These are phyloP conservation scores for Chelmon rostratus DNA, from an alignment of 2,797 vertebrate genomes.

Conservation along the genomic window DNA sequence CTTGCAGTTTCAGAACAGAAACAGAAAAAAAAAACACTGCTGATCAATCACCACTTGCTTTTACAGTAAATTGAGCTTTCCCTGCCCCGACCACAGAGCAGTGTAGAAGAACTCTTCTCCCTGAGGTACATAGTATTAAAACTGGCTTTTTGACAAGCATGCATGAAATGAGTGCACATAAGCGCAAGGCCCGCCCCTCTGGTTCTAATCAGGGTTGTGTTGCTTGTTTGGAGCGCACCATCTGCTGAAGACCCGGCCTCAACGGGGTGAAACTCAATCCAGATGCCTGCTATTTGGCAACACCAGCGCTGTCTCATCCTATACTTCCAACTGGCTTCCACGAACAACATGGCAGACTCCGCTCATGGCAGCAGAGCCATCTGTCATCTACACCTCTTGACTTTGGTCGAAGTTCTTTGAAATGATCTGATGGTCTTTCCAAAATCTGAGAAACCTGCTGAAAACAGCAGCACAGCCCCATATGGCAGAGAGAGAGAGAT, in stretches of 20 bases:
- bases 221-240: constrained; percentile 81
- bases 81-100: constrained; percentile 38
- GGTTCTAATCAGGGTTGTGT: constrained; percentile 78
- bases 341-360: constrained; percentile 23
- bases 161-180: constrained; percentile 65
- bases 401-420: constrained; percentile 7
- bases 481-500: neutral
- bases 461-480: neutral
- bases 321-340: constrained; percentile 43
- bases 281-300: constrained; percentile 83
- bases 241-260: constrained; percentile 76
- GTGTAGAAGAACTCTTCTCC: constrained; percentile 37
- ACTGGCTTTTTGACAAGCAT: constrained; percentile 71
- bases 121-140: constrained; percentile 68
- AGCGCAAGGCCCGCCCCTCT: constrained; percentile 70
- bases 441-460: constrained; percentile 6
- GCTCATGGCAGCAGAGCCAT: neutral
- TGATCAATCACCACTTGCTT: constrained; percentile 41
- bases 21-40: constrained; percentile 29
- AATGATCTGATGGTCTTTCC: neutral
- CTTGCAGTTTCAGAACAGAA: constrained; percentile 3
- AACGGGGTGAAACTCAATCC: constrained; percentile 79
- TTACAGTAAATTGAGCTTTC: constrained; percentile 49
- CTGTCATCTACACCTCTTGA: constrained; percentile 5
- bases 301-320: constrained; percentile 63